Evolutionary conservation across 2,888 invertebrate genomes (phyloP).

Genomic region (Drosophila kokeensis): DNA sequence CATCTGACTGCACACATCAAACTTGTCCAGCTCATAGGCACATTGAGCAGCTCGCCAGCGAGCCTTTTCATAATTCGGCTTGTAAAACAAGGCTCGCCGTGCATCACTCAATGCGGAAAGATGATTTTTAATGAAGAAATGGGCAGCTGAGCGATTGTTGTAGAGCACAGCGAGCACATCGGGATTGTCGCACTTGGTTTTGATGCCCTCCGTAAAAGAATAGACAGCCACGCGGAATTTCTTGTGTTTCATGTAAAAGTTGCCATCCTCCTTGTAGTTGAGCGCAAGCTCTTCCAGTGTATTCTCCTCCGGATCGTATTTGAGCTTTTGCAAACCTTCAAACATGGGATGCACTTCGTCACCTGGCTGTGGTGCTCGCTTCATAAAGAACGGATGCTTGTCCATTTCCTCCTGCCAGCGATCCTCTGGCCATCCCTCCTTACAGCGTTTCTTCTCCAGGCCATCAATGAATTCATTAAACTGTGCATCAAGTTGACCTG

Average conservation of each 20-base stretch:
- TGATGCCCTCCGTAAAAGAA: constrained; percentile 96
- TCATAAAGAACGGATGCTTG: constrained; percentile 97
- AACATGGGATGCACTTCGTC: constrained; percentile 92
- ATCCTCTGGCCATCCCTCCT: constrained; percentile 94
- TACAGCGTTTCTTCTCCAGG: constrained; percentile 88
- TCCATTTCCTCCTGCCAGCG: constrained; percentile 96
- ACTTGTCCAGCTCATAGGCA: constrained; percentile 88
- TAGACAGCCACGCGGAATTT: constrained; percentile 95
- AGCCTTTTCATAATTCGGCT: constrained; percentile 92
- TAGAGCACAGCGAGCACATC: constrained; percentile 93
- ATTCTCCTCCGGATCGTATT: constrained; percentile 96
- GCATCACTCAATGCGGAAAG: constrained; percentile 93
- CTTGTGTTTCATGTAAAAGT: constrained; percentile 96
- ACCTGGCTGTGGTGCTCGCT: constrained; percentile 89
- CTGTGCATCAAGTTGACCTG: constrained; percentile 91
- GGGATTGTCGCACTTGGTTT: constrained; percentile 88
- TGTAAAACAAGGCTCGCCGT: constrained; percentile 90
- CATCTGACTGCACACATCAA: constrained; percentile 89
- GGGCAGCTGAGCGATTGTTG: constrained; percentile 96
- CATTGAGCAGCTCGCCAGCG: constrained; percentile 91
- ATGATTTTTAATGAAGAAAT: constrained; percentile 93
- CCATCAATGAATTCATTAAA: constrained; percentile 92
- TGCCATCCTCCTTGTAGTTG: constrained; percentile 97
- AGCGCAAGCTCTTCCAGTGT: constrained; percentile 93
- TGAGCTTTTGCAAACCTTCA: constrained; percentile 95